Base-by-base conservation (phyloP, 2,113 vertebrate species). In the Salvelinus namaycush region DNA sequence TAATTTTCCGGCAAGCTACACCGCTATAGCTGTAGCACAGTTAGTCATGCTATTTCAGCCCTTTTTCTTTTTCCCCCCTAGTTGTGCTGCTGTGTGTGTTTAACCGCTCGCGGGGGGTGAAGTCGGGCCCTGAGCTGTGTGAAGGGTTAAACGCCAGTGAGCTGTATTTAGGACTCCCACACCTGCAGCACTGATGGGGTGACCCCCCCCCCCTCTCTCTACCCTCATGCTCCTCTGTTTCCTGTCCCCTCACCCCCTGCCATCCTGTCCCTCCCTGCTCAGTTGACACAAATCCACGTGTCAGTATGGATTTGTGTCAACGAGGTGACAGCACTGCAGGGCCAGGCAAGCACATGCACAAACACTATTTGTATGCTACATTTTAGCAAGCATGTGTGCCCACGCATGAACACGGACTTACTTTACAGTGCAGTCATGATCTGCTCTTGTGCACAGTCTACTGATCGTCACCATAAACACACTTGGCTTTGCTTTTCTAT, bases 151-250 rank as follows among this genome's bases (percentile, higher is more conserved):
- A 54, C 74, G 79, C 80, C 74, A 24, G 67, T 75, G 80, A 54
- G 14, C 51, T 54, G 14, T 54, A 54, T 16, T 18, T 18, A 5
- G 16, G 16, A 79, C 70, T 66, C 24, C 72, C 70, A 22, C 86
- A 86, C 84, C 51, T 54, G 1, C 16, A 77, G 82, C 68, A 70
- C 72, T 83, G 81, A 83, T 83, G 74, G 84, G 82, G 68, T 81
- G 81, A 80, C 83, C 69, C 75, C 13, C 81, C 72, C n/a, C 80
- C 24, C 11, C 24, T 13, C 72, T 79, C 84, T 22, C 29, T n/a
- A 26, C 29, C 20, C 8, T 44, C 78, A 71, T 75, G 79, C 79
- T 69, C 68, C 67, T 12, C 39, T 44, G 39, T 44, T 0, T 44
- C 76, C 81, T 74, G 3, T 54, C 51, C 16, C 51, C 16, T 54